A percentile compares a stretch with the other conserved stretches of the same genome.
Evolutionary conservation across 2,797 vertebrate genomes (phyloP).

Genomic region (Eulemur albifrons): DNA sequence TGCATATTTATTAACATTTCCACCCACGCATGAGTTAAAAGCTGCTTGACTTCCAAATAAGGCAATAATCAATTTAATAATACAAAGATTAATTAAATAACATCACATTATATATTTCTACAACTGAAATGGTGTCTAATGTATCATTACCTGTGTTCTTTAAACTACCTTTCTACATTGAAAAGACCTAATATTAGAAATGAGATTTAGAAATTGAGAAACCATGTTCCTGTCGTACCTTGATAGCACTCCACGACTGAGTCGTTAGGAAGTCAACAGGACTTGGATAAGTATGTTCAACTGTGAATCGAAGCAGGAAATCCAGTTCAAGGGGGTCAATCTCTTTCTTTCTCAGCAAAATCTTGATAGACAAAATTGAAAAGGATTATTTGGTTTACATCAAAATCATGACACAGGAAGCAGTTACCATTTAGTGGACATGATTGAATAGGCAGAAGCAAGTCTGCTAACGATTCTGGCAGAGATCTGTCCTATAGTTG

Average conservation of each 20-base stretch:
- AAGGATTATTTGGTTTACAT: slow-evolving; percentile 62
- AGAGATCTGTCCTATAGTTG: neutral
- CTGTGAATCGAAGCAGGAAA: slow-evolving; percentile 88
- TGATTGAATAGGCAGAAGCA: neutral
- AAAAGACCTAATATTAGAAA: slow-evolving; percentile 21
- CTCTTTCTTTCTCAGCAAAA: slow-evolving; percentile 87
- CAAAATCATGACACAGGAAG: neutral
- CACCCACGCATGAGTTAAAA: neutral
- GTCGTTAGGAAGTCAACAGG: slow-evolving; percentile 89
- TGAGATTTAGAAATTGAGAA: slow-evolving; percentile 55
- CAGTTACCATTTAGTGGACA: neutral
- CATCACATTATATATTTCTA: neutral
- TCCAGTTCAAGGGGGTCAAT: slow-evolving; percentile 87
- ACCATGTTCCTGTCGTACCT: slow-evolving; percentile 80
- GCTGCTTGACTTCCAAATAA: slow-evolving; percentile 33
- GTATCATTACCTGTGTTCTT: neutral
- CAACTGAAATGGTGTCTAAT: neutral
- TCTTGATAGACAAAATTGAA: slow-evolving; percentile 80
- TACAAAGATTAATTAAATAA: neutral
- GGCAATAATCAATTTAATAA: neutral
- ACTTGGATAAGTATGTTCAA: slow-evolving; percentile 85
- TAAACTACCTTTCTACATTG: neutral
- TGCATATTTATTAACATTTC: neutral
- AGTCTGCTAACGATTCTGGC: neutral
- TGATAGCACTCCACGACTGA: slow-evolving; percentile 90